Evolutionary conservation across 2,113 vertebrate genomes (phyloP).

Genomic region (Xenopus tropicalis): UCB_Xtro_10.0 CM004447.2:27751001-27751500

Average conservation of each 20-base stretch:
- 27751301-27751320: conserved; percentile 35
- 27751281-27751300: conserved; percentile 21
- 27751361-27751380: conserved; percentile 11
- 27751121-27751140: too few relatives aligned
- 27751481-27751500: conserved; percentile 25
- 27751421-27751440: conserved; percentile 6
- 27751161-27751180: background rate
- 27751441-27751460: conserved; percentile 30
- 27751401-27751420: background rate
- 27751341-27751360: background rate
- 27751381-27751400: conserved; percentile 8
- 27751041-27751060: too few relatives aligned
- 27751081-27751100: too few relatives aligned
- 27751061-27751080: too few relatives aligned
- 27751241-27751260: background rate
- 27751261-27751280: conserved; percentile 12
- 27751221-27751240: too few relatives aligned
- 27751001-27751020: too few relatives aligned
- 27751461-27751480: conserved; percentile 25
- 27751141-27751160: too few relatives aligned
- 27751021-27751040: too few relatives aligned
- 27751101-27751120: too few relatives aligned
- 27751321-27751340: conserved; percentile 31
- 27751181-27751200: conserved; percentile 3
- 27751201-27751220: background rate